Evolutionary conservation across 2,113 vertebrate species (phyloP), one percentile per base, ranked within the genome.

Genomic region (Pipa parva): DNA sequence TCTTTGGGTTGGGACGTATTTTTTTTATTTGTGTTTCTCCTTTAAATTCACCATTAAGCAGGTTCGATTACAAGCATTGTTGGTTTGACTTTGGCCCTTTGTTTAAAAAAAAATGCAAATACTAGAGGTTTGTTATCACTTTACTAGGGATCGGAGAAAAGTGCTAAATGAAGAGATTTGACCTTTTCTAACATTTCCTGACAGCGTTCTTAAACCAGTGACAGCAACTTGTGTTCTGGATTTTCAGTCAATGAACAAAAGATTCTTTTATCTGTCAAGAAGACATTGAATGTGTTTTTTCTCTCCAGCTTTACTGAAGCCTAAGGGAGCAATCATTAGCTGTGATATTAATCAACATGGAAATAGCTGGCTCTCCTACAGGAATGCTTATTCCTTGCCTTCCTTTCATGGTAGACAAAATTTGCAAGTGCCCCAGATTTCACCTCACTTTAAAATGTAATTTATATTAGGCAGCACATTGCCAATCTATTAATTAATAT

Each of bases 361-460:
- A 73, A 74, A 71, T 45, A 50, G 12, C 12, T 75, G 74, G 12
- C 8, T 75, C 31, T 75, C 15, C 37, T 61, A 42, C 51, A 71
- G 56, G 20, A 76, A 54, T n/a, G 15, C 21, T 72, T 62, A 5
- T 2, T 63, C 7, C 51, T 42, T 26, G 13, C 6, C 3, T 45
- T 27, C 54, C 50, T 73, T 75, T 81, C 45, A 71, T 46, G 42
- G 24, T 73, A 76, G 15, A 62, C 20, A 22, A 22, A 22, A 3
- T 73, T 71, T 52, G 67, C 21, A 73, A 61, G 26, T 72, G 50
- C 21, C 26, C 46, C 21, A 54, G 24, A 69, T 66, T 71, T 71
- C 59, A 56, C 50, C 5, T 57, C 50, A 5, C 54, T 79, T 72
- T 59, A 51, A 72, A 72, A 59, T 3, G 11, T 1, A 28, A 42